Conservation (phyloP, 2,797 vertebrate genomes). For the Characodon lateralis region DNA sequence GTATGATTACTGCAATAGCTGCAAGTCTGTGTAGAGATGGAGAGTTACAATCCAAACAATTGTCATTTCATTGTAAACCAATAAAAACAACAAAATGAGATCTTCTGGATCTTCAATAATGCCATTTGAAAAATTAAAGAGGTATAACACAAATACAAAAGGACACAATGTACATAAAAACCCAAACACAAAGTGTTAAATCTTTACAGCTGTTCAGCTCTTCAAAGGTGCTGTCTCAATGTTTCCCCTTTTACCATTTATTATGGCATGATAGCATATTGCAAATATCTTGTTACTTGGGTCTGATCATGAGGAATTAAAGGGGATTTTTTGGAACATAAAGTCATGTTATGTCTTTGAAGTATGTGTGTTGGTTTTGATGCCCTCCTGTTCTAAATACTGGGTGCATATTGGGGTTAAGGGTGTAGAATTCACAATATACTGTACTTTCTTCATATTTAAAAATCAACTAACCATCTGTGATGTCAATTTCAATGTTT, state of each 20-base stretch:
- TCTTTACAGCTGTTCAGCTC: neutral
- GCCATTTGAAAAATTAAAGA: neutral
- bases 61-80: neutral
- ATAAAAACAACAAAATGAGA: neutral
- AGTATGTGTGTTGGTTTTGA: neutral
- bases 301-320: neutral
- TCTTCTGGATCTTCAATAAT: neutral
- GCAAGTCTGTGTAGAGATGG: neutral
- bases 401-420: neutral
- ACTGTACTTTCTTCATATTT: neutral
- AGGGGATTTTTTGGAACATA: neutral
- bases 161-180: neutral
- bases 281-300: neutral
- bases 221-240: neutral
- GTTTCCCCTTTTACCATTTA: neutral
- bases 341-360: neutral
- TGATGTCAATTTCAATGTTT: neutral
- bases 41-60: neutral
- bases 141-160: neutral
- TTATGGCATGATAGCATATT: neutral
- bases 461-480: neutral
- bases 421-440: neutral
- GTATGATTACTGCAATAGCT: slow-evolving; percentile 18
- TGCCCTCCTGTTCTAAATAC: neutral
- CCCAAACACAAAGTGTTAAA: neutral